Base-by-base conservation (phyloP, 2,888 invertebrate genomes). In the Agrypnus murinus region DNA sequence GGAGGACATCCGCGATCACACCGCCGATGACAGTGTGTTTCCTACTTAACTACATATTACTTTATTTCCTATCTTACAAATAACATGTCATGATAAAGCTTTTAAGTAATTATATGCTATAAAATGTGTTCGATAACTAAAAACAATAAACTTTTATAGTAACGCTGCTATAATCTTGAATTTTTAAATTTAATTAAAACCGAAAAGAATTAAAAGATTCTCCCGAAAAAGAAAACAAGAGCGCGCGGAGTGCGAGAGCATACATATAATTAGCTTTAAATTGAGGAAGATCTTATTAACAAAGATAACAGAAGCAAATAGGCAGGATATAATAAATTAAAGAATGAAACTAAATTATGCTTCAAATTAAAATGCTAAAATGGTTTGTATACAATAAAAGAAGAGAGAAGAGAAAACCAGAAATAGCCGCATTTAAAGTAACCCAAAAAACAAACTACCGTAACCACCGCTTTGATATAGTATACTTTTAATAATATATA, bases 211-310 rank as follows among this genome's bases (percentile, higher is more conserved):
- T 25, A 25, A 25, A 25, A 25, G 5, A 25, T 5, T 5, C 25
- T 25, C 5, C 25, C 25, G 25, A 32, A 53, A 32, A 53, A 14
- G 12, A 53, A 46, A 45, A 17, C 46, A 19, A 8, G 19, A 46
- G 25, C 19, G 25, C 19, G 46, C 6, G 8, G 12, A 53, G 53
- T 15, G 12, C 48, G 25, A 12, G 53, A 19, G 32, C 53, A 12
- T 46, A 25, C 32, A 62, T 36, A 50, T 57, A 68, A 68, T 53
- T 63, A 36, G 12, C 53, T 40, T 40, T 55, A 64, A 71, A 71
- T 71, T 71, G 71, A 71, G 71, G 71, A 71, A 71, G 71, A 58
- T 48, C 65, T 71, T 67, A 71, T 71, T 71, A 71, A 66, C 62
- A 63, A 65, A 70, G 71, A 69, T 65, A 70, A 70, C 38, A 55